Evolutionary conservation across 2,888 invertebrate species (phyloP).

Genomic region (Drosophila limbata): DNA sequence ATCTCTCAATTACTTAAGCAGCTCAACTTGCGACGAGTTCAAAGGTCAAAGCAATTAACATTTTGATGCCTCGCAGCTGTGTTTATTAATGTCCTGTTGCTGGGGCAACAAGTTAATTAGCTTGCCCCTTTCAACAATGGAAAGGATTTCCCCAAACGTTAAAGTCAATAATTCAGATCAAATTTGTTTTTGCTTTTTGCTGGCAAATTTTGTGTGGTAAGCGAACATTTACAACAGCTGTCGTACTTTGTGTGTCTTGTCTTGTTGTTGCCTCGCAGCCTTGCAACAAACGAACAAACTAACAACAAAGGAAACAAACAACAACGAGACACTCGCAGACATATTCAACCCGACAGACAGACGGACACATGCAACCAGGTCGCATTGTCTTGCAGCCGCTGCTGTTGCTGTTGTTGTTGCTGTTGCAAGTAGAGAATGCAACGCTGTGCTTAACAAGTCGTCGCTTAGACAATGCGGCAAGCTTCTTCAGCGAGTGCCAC

Average conservation of each 20-base stretch:
- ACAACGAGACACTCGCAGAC: slow-evolving; percentile 28
- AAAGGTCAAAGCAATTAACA: slow-evolving; percentile 55
- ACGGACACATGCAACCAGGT: slow-evolving; percentile 38
- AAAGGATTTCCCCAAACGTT: slow-evolving; percentile 6
- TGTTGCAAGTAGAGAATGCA: slow-evolving; percentile 49
- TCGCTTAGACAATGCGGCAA: slow-evolving; percentile 56
- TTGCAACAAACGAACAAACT: slow-evolving; percentile 6
- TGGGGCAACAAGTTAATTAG: slow-evolving; percentile 55
- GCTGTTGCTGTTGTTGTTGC: neutral
- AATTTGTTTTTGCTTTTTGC: slow-evolving; percentile 16
- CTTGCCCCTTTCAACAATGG: slow-evolving; percentile 1
- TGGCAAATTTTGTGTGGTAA: slow-evolving; percentile 12
- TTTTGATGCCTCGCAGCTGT: slow-evolving; percentile 42
- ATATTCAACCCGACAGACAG: slow-evolving; percentile 21
- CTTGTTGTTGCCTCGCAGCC: slow-evolving; percentile 13
- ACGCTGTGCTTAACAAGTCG: slow-evolving; percentile 62
- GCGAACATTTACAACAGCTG: slow-evolving; percentile 47
- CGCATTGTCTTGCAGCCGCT: slow-evolving; percentile 39
- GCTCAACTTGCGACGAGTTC: slow-evolving; percentile 35
- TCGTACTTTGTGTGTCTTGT: slow-evolving; percentile 11
- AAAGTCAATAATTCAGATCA: slow-evolving; percentile 54
- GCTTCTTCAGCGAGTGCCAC: slow-evolving; percentile 24
- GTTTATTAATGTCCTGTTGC: slow-evolving; percentile 45
- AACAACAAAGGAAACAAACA: slow-evolving; percentile 42
- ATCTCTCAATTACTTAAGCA: slow-evolving; percentile 32